A percentile compares a stretch with the other conserved stretches of the same genome.
These are phyloP conservation scores for Grapholita molesta DNA, from an alignment of 1,140 invertebrate species.

Conservation along the genomic window DNA sequence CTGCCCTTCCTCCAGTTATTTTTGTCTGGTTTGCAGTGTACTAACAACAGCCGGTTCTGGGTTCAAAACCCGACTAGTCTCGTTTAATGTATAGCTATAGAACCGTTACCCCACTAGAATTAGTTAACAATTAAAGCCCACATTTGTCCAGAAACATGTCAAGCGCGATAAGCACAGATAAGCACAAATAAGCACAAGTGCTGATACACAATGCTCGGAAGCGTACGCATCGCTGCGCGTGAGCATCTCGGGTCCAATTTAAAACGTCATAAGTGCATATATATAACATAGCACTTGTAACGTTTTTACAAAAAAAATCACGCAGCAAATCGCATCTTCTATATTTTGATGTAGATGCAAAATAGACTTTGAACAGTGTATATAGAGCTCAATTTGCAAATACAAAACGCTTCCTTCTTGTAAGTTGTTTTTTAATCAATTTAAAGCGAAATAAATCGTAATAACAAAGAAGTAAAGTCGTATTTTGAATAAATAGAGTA, in stretches of 20 bases:
- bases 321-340: not conserved
- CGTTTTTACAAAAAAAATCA: not conserved
- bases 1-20: no score
- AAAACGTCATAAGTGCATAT: not conserved
- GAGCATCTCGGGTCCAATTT: not conserved
- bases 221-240: slow-evolving; percentile 12
- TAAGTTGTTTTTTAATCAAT: not conserved
- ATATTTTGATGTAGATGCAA: not conserved
- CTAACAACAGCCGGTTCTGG: no score
- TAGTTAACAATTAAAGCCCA: slow-evolving; percentile 2
- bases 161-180: not conserved
- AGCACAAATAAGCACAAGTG: slow-evolving; percentile 2
- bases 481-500: not conserved
- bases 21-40: no score
- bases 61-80: not conserved
- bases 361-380: not conserved
- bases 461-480: not conserved
- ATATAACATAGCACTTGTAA: not conserved
- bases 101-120: not conserved
- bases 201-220: slow-evolving; percentile 27
- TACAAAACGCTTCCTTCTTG: not conserved
- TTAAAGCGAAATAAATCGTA: not conserved
- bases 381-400: not conserved
- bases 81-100: not conserved
- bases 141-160: not conserved